phyloP scores from a whole-genome alignment of 2,888 invertebrate species.

The Drosophila mercatorum region DNA sequence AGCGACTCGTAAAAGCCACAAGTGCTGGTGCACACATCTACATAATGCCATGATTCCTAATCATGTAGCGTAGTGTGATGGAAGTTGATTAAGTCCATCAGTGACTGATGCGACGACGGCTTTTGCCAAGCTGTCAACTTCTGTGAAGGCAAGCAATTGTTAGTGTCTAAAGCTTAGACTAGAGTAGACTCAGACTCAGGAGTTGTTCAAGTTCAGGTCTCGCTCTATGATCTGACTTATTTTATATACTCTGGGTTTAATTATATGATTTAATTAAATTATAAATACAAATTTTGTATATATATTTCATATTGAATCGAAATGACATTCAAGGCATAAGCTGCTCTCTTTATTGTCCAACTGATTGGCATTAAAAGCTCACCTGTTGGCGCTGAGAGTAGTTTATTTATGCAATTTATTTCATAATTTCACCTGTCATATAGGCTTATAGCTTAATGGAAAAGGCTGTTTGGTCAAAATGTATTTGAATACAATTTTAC shows the following conservation, averaged over 20 bases:
- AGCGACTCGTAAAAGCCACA: slow-evolving; percentile 24
- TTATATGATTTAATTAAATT: neutral
- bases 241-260: neutral
- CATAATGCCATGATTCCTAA: slow-evolving; percentile 14
- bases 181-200: no score
- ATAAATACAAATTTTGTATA: neutral
- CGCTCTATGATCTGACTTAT: no score
- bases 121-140: neutral
- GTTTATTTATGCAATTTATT: neutral
- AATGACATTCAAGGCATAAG: neutral
- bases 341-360: neutral
- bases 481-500: neutral
- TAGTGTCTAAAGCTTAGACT: no score
- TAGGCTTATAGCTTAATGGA: neutral
- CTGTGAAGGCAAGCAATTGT: neutral
- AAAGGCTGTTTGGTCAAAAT: neutral
- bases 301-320: neutral
- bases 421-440: neutral
- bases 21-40: slow-evolving; percentile 24
- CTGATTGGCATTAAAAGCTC: neutral
- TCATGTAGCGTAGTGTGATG: neutral
- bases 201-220: neutral
- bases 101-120: neutral
- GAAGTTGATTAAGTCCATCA: slow-evolving; percentile 24
- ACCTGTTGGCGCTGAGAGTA: neutral